Evolutionary conservation across 2,113 vertebrate genomes (phyloP), one percentile per base, ranked within the genome.

Genomic region (Cisticola juncidis): DNA sequence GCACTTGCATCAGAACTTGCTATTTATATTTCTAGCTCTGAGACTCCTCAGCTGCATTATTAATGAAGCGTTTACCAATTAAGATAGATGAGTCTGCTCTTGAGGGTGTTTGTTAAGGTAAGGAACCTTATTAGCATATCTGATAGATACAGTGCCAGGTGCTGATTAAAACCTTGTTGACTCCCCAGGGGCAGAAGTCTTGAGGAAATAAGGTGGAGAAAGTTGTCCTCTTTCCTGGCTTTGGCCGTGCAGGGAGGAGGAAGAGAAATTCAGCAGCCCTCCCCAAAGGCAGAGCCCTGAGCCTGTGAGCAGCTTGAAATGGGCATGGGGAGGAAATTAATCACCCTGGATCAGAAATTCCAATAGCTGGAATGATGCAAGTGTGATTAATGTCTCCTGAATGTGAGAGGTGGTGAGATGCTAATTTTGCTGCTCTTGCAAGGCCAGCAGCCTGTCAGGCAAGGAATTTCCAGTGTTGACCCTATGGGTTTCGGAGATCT

Each of bases 31-130:
- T 97, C 87, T 77, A 95, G 88, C 86, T 90, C 91, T 95, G 95
- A 96, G 89, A 95, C 93, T 97, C 83, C 90, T 91, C 84, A 88
- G 95, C 93, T 98, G 95, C 97, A 98, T 98, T 98, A 98, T 98
- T 98, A 98, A 98, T 95, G 95, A 98, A 98, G 93, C 94, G 6
- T 97, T 97, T 97, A 97, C 97, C 98, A 98, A 98, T 98, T 98
- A 98, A 96, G 95, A 97, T 94, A 96, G 95, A 97, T 97, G 97
- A 98, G 97, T 93, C 96, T 96, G 92, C 97, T 98, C 97, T 97
- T 98, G 95, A 97, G 97, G 97, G 95, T 98, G 94, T 98, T 98
- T 98, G 97, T 97, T 98, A 96, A 97, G 98, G 97, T 98, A 97
- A 97, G 97, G 95, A 97, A 86, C 94, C 97, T 95, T 81, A 97